Percentiles rank a stretch among this genome's conserved stretches.
These are phyloP conservation scores for Sesamia nonagrioides DNA, from an alignment of 1,140 invertebrate genomes.

Conservation along the genomic window DNA sequence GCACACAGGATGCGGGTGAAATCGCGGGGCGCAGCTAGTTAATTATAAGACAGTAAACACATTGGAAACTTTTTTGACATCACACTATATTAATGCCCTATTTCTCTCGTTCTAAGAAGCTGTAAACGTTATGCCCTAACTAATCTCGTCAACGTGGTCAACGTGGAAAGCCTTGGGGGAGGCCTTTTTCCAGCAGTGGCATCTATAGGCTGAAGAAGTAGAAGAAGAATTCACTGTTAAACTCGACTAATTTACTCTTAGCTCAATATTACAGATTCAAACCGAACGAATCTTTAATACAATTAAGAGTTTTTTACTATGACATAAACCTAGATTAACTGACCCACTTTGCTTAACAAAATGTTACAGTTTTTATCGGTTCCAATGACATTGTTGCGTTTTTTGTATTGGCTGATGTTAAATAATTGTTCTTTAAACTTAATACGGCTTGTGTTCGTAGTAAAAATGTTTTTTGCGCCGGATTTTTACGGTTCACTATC, in stretches of 20 bases:
- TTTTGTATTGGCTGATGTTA: conserved; percentile 24
- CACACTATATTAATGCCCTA: too few species aligned
- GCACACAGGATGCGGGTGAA: too few species aligned
- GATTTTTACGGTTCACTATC: conserved; percentile 1
- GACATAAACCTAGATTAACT: conserved; percentile 29
- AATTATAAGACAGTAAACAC: too few species aligned
- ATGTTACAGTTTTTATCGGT: conserved; percentile 23
- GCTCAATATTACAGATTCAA: background rate
- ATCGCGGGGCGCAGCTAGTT: too few species aligned
- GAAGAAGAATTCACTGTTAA: background rate
- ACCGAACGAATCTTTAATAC: conserved; percentile 24
- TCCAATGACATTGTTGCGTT: conserved; percentile 31
- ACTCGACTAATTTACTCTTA: background rate
- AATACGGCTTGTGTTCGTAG: background rate
- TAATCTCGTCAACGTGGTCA: too few species aligned
- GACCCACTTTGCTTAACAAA: conserved; percentile 28
- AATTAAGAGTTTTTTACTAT: conserved; percentile 23
- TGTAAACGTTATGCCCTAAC: too few species aligned
- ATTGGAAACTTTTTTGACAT: too few species aligned
- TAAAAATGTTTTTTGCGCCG: background rate
- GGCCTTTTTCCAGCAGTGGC: too few species aligned
- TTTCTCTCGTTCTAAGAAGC: too few species aligned
- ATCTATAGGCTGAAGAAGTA: too few species aligned
- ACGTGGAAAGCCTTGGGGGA: too few species aligned
- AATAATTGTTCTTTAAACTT: conserved; percentile 18